Evolutionary conservation across 2,888 invertebrate genomes (phyloP).

Genomic region (Aleiodes alternator): DNA sequence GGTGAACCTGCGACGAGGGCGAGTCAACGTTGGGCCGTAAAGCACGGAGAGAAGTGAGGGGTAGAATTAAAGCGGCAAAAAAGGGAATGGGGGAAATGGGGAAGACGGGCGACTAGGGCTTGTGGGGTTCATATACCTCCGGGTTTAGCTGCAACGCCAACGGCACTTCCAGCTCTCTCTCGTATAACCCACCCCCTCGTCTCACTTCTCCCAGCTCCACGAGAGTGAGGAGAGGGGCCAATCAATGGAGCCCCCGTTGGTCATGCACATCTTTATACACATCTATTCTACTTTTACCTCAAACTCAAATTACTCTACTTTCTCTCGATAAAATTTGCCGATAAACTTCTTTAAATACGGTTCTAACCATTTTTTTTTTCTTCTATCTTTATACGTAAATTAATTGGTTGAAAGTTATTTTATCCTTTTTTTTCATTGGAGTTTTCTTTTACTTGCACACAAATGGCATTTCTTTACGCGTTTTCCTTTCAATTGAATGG

Average conservation of each 20-base stretch:
- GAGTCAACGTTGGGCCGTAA: constrained; percentile 54
- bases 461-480: background rate
- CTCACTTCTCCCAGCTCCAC: background rate
- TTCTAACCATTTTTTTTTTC: background rate
- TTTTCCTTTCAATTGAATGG: background rate
- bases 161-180: constrained; percentile 60
- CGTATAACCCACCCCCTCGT: constrained; percentile 41
- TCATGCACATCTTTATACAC: constrained; percentile 45
- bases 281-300: background rate
- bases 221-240: constrained; percentile 56
- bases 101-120: constrained; percentile 46
- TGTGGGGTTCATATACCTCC: constrained; percentile 69
- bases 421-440: too few relatives aligned
- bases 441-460: too few relatives aligned
- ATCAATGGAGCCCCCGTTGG: constrained; percentile 71
- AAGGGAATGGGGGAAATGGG: constrained; percentile 49
- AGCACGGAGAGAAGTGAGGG: constrained; percentile 44
- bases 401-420: too few relatives aligned
- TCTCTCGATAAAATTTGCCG: background rate
- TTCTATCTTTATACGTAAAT: background rate
- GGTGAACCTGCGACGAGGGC: constrained; percentile 62
- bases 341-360: background rate
- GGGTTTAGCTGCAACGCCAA: constrained; percentile 62
- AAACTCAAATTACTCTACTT: background rate
- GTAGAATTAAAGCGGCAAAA: constrained; percentile 16